Evolutionary conservation across 2,797 vertebrate genomes (phyloP), one percentile per base, ranked within the genome.

Genomic region (Megalops cyprinoides): DNA sequence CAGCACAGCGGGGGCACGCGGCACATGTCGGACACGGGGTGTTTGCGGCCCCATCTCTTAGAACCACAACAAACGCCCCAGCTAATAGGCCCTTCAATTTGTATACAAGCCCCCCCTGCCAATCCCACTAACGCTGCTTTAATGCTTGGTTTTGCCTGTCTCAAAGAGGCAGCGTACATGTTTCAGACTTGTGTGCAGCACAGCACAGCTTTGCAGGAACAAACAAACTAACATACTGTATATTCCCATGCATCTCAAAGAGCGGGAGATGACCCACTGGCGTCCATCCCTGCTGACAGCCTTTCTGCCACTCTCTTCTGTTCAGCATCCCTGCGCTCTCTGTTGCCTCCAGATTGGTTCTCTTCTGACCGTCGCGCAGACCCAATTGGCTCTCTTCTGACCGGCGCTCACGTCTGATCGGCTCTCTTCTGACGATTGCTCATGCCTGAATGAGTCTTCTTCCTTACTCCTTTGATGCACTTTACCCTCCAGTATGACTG

Each of bases 61-160:
- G 42, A 69, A 69, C 23, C 42, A 34, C 46, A 79, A 79, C 60
- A 79, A 79, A 71, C 60, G 28, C 62, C 28, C 65, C 23, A 10
- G 49, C 46, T 78, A 78, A 77, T 42, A 58, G 75, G 34, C 75
- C 12, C n/a, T 56, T 34, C 51, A 62, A 78, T 37, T 28, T 23
- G 39, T 37, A 71, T 55, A 78, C 9, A 12, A 55, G 34, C 46
- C 56, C 67, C 39, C 15, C 37, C 14, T n/a, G 39, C 7, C 56
- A 42, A 28, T 20, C 53, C 10, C 15, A 9, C 48, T 77, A 77
- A 77, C n/a, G 18, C 75, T 53, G 31, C 39, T 58, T 77, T 77
- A 39, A 78, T 78, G 53, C 8, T 42, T 18, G 8, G 28, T 23
- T 46, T 62, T 62, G 23, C 20, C 31, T 15, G 34, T 58, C 23